Conservation (phyloP, 1,140 invertebrate species). For the Antheraea mylitta region DNA sequence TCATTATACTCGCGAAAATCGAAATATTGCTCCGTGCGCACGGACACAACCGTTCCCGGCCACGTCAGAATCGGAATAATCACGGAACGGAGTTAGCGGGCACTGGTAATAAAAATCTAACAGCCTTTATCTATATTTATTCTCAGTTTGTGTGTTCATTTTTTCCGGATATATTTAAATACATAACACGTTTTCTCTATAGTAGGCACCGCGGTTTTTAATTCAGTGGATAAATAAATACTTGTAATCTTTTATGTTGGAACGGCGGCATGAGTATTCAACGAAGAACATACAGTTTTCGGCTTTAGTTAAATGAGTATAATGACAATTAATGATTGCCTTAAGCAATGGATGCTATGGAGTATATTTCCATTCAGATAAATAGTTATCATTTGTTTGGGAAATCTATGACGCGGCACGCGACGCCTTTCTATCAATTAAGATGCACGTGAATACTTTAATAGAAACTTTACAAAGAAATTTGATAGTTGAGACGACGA, state of each 20-base stretch:
- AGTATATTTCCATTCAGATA: slow-evolving; percentile 14
- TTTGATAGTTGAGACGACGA: background rate
- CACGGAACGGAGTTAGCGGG: too few species aligned
- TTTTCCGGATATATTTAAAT: too few species aligned
- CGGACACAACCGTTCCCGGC: too few species aligned
- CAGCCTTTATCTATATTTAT: too few species aligned
- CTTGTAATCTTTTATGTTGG: background rate
- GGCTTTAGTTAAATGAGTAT: slow-evolving; percentile 16
- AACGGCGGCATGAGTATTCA: slow-evolving; percentile 7
- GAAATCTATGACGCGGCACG: slow-evolving; percentile 11
- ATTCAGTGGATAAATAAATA: background rate
- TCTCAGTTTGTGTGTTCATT: too few species aligned
- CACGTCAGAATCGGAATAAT: too few species aligned
- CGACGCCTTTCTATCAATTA: slow-evolving; percentile 11
- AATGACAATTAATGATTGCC: slow-evolving; percentile 6
- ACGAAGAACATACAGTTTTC: slow-evolving; percentile 24
- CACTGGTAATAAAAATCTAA: too few species aligned
- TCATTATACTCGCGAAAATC: too few species aligned
- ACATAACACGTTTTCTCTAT: background rate
- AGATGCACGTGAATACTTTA: background rate
- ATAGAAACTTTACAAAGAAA: background rate
- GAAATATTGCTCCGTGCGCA: too few species aligned
- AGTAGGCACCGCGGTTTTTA: background rate
- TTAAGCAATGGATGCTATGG: background rate
- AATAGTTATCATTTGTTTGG: slow-evolving; percentile 14